These are phyloP conservation scores for Aphidoletes aphidimyza DNA, from an alignment of 2,888 invertebrate genomes.

Conservation along the genomic window DNA sequence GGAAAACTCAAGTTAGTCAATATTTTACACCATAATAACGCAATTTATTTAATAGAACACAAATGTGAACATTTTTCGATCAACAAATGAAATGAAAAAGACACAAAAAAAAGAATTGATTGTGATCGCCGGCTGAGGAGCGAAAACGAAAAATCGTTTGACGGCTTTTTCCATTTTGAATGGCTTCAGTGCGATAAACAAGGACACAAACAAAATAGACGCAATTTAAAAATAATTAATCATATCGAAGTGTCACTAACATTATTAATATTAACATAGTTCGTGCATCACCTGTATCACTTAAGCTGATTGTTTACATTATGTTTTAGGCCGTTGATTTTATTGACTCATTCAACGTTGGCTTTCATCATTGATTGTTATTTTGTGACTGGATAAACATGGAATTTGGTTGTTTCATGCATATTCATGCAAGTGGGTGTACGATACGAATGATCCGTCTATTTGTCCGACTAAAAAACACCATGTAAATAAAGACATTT, in stretches of 20 bases:
- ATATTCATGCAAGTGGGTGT: constrained; percentile 18
- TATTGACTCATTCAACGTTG: constrained; percentile 14
- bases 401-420: background rate
- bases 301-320: constrained; percentile 32
- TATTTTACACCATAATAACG: background rate
- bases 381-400: background rate
- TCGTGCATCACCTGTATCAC: constrained; percentile 49
- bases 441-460: background rate
- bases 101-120: background rate
- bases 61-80: background rate
- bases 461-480: background rate
- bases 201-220: background rate
- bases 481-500: constrained; percentile 6
- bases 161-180: background rate
- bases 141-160: background rate
- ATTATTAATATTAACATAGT: constrained; percentile 34
- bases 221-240: constrained; percentile 44
- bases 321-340: constrained; percentile 8
- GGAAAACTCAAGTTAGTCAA: background rate
- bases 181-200: background rate
- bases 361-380: background rate
- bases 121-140: background rate
- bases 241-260: constrained; percentile 35
- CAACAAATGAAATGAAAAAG: background rate
- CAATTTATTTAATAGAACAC: background rate